Conservation (phyloP, 2,113 vertebrate species). For the Aegotheles bennettii region DNA sequence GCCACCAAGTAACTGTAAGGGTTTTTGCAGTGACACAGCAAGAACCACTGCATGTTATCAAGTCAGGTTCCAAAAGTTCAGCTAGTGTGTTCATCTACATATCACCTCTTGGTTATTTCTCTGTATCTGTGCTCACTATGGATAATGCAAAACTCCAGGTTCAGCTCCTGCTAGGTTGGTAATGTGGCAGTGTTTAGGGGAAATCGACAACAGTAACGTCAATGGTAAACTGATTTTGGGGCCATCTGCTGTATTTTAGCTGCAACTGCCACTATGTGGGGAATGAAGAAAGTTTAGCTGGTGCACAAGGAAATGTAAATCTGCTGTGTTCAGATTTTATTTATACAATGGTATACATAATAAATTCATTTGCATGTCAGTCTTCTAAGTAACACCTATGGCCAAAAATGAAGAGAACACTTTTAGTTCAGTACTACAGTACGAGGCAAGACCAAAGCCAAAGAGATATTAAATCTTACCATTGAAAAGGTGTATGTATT, state of each 20-base stretch:
- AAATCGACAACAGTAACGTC: not conserved
- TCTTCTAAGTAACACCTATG: not conserved
- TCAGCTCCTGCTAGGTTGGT: not conserved
- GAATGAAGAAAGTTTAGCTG: not conserved
- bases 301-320: not conserved
- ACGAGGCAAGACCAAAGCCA: not conserved
- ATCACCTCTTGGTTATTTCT: not conserved
- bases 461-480: not conserved
- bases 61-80: not conserved
- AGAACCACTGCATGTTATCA: not conserved
- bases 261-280: not conserved
- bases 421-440: not conserved
- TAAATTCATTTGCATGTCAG: not conserved
- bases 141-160: not conserved
- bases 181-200: not conserved
- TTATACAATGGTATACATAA: not conserved
- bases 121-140: not conserved
- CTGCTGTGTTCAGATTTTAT: not conserved
- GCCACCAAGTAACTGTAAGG: not conserved
- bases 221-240: not conserved
- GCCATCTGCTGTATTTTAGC: not conserved
- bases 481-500: not conserved
- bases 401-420: not conserved
- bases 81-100: fast-evolving
- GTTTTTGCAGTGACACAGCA: not conserved